Evolutionary conservation across 2,113 vertebrate genomes (phyloP).

Genomic region (Microtus oregoni): DNA sequence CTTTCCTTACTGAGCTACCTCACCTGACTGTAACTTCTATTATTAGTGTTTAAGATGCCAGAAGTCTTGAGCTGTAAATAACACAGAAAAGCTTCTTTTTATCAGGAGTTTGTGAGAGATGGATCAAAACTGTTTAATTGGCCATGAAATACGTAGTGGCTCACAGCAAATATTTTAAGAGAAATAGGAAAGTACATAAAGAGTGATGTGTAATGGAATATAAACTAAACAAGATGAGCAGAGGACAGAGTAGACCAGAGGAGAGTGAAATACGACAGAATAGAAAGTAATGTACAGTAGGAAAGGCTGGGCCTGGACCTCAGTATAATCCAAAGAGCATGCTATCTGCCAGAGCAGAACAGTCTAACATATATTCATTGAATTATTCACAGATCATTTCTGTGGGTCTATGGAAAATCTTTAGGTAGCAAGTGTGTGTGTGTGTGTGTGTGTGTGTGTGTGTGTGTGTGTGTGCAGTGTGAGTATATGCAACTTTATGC

Average conservation of each 20-base stretch:
- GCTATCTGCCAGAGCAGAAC: background rate
- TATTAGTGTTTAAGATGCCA: background rate
- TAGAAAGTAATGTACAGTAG: background rate
- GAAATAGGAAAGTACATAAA: background rate
- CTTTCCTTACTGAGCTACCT: background rate
- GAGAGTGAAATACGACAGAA: background rate
- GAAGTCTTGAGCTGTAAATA: background rate
- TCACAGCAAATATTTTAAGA: conserved; percentile 38
- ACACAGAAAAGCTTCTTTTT: background rate
- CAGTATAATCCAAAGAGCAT: background rate
- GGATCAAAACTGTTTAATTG: background rate
- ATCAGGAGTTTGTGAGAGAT: background rate
- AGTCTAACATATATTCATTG: background rate
- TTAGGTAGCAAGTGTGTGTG: background rate
- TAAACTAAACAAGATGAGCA: background rate
- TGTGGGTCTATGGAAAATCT: background rate
- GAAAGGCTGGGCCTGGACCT: background rate
- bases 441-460: no score
- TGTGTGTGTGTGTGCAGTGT: no score
- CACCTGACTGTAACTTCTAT: background rate
- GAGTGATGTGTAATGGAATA: background rate
- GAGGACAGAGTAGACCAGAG: background rate
- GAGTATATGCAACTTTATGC: background rate
- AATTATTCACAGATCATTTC: background rate
- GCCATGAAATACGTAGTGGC: conserved; percentile 45